Base-by-base conservation (phyloP, 2,888 invertebrate species). In the Baccha elongata region DNA sequence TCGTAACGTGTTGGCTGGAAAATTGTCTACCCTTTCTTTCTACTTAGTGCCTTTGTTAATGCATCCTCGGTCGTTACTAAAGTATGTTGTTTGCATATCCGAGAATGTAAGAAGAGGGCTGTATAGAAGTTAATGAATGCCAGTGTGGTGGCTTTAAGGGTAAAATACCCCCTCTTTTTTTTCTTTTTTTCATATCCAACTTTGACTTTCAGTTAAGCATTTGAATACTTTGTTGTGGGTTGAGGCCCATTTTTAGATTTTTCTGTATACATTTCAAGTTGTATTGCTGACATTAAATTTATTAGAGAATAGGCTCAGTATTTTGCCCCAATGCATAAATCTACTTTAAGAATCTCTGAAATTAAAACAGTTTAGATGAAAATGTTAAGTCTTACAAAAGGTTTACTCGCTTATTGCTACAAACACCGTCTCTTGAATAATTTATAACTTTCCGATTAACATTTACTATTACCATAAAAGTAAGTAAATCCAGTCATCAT, bases 1-100 rank as follows among this genome's bases (percentile, higher is more conserved):
- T 72, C 10, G 19, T 62, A 68, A 79, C 73, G 73, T 73, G 60
- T 79, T 75, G 32, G 35, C 52, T 74, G 68, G 67, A 58, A 73
- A 73, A 72, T 53, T 68, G 53, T 60, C 19, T 53, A 23, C 67
- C 60, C 52, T 50, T 53, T 60, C 60, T 17, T 60, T 73, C 44
- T 44, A 58, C 53, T 68, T 79, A 64, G 58, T 68, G 42, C 48
- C 62, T n/a, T 8, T 53, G 42, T 35, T 68, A 62, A 68, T 74
- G 53, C 62, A 73, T 48, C 32, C 67, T 52, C 13, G 35, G 26
- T 32, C n/a, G n/a, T n/a, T n/a, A n/a, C n/a, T n/a, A 60, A 44
- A 62, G 40, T 44, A n/a, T n/a, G 52, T 60, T 60, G 60, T 60
- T 60, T 60, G 69, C 71, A 55, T 62, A 55, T 32, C 50, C 13